These are phyloP conservation scores for Pristionchus pacificus DNA, from an alignment of 1,140 invertebrate genomes.

Conservation along the genomic window DNA sequence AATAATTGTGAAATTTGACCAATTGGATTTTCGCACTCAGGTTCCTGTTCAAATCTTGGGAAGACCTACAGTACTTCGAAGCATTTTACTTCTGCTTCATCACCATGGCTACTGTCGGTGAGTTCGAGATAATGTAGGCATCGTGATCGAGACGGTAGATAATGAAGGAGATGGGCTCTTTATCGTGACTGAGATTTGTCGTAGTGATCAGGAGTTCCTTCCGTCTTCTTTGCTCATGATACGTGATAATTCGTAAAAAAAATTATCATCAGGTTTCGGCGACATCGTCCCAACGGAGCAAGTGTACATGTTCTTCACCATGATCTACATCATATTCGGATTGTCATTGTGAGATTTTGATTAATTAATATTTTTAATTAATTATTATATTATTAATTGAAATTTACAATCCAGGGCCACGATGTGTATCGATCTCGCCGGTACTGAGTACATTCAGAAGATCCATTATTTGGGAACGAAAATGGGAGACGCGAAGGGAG, in stretches of 20 bases:
- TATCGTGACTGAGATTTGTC: no score
- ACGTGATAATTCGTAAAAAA: neutral
- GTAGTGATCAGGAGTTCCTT: no score
- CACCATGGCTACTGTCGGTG: slow-evolving; percentile 57
- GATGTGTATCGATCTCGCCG: slow-evolving; percentile 56
- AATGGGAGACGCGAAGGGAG: slow-evolving; percentile 57
- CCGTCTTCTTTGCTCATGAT: neutral
- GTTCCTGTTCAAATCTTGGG: slow-evolving; percentile 50
- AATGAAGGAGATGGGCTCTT: no score
- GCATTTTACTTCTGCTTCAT: slow-evolving; percentile 58
- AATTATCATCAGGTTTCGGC: slow-evolving; percentile 51
- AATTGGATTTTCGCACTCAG: neutral
- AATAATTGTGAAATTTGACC: neutral
- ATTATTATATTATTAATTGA: slow-evolving; percentile 6
- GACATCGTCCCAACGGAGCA: slow-evolving; percentile 56
- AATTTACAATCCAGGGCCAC: slow-evolving; percentile 51
- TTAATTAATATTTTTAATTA: neutral
- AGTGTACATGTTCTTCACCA: slow-evolving; percentile 56
- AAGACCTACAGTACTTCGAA: slow-evolving; percentile 56
- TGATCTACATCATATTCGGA: slow-evolving; percentile 57
- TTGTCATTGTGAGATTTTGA: slow-evolving; percentile 45
- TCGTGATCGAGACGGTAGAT: neutral
- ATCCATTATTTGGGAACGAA: slow-evolving; percentile 57
- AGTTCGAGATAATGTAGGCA: no score
- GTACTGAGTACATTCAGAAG: slow-evolving; percentile 55